Percentiles rank a stretch among this genome's conserved stretches.
Evolutionary conservation across 1,140 invertebrate genomes (phyloP).

Genomic region (Aphaenogaster floridana): DNA sequence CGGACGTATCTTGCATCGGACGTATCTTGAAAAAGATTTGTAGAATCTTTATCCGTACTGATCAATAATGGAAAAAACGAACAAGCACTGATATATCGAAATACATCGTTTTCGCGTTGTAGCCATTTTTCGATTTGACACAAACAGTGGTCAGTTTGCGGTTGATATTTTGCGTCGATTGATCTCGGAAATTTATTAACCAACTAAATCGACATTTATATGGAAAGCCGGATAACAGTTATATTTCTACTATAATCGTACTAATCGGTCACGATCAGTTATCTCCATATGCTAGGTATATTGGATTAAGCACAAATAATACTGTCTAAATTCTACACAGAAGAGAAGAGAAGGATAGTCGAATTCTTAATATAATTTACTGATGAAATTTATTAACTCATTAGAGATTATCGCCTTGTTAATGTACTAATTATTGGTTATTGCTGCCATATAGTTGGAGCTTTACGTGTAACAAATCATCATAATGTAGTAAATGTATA

Average conservation of each 20-base stretch:
- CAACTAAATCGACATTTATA: slow-evolving; percentile 28
- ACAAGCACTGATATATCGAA: neutral
- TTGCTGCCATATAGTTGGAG: neutral
- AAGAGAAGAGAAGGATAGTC: neutral
- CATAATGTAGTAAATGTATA: neutral
- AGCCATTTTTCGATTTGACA: slow-evolving; percentile 17
- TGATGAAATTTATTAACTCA: slow-evolving; percentile 28
- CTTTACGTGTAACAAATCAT: neutral
- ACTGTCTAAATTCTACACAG: neutral
- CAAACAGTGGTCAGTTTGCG: neutral
- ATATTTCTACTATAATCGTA: neutral
- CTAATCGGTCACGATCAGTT: slow-evolving; percentile 30
- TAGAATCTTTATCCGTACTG: neutral
- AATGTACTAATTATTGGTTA: slow-evolving; percentile 34
- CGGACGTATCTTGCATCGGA: neutral
- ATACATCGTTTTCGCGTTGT: neutral
- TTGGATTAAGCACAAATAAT: neutral
- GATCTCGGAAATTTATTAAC: slow-evolving; percentile 49
- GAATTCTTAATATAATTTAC: slow-evolving; percentile 27
- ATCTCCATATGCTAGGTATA: neutral
- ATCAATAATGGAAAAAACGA: neutral
- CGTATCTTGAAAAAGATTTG: neutral
- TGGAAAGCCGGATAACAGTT: slow-evolving; percentile 17
- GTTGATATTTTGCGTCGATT: neutral
- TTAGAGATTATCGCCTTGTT: neutral